A percentile compares a stretch with the other conserved stretches of the same genome.
Evolutionary conservation across 2,113 vertebrate species (phyloP).

Genomic region (Thryonomys swinderianus): DNA sequence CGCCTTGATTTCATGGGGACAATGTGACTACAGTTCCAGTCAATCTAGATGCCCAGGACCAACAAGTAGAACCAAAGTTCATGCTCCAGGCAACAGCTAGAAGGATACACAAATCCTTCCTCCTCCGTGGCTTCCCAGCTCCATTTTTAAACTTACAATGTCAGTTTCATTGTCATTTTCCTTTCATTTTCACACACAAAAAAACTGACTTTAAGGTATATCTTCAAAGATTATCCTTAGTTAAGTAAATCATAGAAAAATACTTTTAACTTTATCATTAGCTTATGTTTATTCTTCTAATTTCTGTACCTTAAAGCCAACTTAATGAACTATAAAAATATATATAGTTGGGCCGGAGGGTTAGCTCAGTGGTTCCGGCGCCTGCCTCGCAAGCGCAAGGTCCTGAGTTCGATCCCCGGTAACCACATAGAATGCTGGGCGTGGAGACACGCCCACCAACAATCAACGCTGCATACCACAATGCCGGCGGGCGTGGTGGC

Average conservation of each 20-base stretch:
- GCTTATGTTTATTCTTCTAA: constrained; percentile 34
- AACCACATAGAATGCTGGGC: too few relatives aligned
- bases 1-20: background rate
- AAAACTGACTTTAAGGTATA: background rate
- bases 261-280: background rate
- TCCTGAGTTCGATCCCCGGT: too few relatives aligned
- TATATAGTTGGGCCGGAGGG: too few relatives aligned
- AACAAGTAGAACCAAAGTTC: background rate
- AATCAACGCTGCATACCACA: too few relatives aligned
- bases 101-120: too few relatives aligned
- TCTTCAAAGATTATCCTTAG: background rate
- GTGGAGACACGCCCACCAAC: too few relatives aligned
- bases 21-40: background rate
- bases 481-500: too few relatives aligned
- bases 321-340: background rate
- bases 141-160: background rate
- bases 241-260: constrained; percentile 41
- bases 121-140: background rate
- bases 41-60: background rate
- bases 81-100: background rate
- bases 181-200: background rate
- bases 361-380: too few relatives aligned
- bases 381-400: too few relatives aligned
- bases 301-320: constrained; percentile 11
- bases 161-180: background rate